phyloP scores from a whole-genome alignment of 2,797 vertebrate species.

The Rhadinocentrus ornatus region DNA sequence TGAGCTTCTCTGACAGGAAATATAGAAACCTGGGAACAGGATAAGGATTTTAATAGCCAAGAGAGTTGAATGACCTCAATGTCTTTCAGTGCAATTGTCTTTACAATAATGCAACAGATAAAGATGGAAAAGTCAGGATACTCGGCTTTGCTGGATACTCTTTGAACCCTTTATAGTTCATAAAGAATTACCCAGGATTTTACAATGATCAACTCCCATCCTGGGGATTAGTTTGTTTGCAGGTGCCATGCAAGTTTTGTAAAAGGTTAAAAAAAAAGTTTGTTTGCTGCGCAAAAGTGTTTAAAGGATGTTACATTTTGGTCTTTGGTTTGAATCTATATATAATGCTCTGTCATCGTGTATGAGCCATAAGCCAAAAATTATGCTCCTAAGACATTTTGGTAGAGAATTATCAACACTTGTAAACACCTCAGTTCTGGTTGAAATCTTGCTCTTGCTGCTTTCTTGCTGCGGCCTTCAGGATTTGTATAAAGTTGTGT shows the following conservation, averaged over 20 bases:
- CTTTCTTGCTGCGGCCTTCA: neutral
- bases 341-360: neutral
- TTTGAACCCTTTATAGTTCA: neutral
- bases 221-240: neutral
- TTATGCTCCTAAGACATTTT: neutral
- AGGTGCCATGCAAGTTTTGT: neutral
- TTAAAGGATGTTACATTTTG: neutral
- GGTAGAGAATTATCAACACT: no score
- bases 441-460: neutral
- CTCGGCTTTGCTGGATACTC: neutral
- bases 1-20: neutral
- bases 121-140: conserved; percentile 6
- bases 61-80: conserved; percentile 51
- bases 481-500: neutral
- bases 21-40: neutral
- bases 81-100: conserved; percentile 20
- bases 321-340: neutral
- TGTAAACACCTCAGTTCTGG: neutral
- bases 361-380: neutral
- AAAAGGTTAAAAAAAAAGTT: neutral
- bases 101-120: conserved; percentile 6
- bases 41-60: neutral
- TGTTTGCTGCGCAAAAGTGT: neutral
- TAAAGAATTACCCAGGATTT: neutral
- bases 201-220: neutral